Evolutionary conservation across 1,140 invertebrate genomes (phyloP).

Genomic region (Drosophila simulans): DNA sequence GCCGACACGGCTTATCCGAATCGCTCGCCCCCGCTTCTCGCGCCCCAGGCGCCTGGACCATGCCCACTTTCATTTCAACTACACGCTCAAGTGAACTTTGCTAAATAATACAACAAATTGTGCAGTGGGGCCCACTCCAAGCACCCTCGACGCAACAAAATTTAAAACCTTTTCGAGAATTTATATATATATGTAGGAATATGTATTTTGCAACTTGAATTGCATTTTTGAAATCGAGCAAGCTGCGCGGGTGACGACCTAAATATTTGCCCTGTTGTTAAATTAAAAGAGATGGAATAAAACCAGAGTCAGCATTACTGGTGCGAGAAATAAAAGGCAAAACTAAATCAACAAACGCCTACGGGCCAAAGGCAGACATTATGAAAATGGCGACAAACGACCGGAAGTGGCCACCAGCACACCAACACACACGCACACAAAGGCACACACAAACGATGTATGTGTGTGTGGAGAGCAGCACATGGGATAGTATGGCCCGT

Average conservation of each 20-base stretch:
- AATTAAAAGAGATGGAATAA: constrained; percentile 57
- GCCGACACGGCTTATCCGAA: constrained; percentile 67
- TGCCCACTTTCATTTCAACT: constrained; percentile 64
- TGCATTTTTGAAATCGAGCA: constrained; percentile 70
- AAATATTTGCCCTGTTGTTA: constrained; percentile 75
- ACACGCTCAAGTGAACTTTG: constrained; percentile 65
- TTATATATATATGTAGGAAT: constrained; percentile 14
- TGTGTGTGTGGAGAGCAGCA: constrained; percentile 8
- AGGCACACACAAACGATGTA: constrained; percentile 12
- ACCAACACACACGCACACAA: constrained; percentile 17
- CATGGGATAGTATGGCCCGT: constrained; percentile 59
- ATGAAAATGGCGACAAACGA: constrained; percentile 81
- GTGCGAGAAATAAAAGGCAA: constrained; percentile 30
- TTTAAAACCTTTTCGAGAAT: constrained; percentile 40
- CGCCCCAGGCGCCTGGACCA: constrained; percentile 30
- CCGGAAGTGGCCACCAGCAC: constrained; percentile 65
- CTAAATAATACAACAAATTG: constrained; percentile 68
- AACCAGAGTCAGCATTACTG: constrained; percentile 31
- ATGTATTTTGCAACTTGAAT: constrained; percentile 54
- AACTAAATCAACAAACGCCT: constrained; percentile 75
- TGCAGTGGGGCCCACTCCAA: constrained; percentile 17
- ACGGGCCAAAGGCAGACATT: constrained; percentile 56
- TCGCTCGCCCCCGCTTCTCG: background rate
- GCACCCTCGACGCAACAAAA: constrained; percentile 25
- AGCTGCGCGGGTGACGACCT: constrained; percentile 47